These are phyloP conservation scores for Brachyopa scutellaris DNA, from an alignment of 2,888 invertebrate species.

Conservation along the genomic window DNA sequence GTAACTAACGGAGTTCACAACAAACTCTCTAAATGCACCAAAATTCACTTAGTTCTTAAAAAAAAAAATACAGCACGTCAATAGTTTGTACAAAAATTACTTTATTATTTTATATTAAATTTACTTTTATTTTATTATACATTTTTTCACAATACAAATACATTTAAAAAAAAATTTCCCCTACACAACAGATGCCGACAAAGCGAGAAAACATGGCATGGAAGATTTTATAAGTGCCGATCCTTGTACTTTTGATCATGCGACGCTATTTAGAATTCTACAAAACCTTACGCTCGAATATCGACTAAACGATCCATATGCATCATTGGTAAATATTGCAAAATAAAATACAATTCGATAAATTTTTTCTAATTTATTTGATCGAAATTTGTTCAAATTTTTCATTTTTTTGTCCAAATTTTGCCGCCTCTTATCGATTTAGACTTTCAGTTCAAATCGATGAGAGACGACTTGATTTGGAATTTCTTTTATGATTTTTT, in stretches of 20 bases:
- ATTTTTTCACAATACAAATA: conserved; percentile 37
- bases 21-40: too few relatives aligned
- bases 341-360: not conserved
- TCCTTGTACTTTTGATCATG: conserved; percentile 98
- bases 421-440: not conserved
- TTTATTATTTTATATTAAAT: too few relatives aligned
- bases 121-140: not conserved
- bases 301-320: conserved; percentile 98
- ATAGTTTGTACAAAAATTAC: too few relatives aligned
- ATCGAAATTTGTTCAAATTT: not conserved
- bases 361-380: not conserved
- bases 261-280: conserved; percentile 93
- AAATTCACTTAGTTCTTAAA: too few relatives aligned
- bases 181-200: conserved; percentile 80
- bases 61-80: too few relatives aligned
- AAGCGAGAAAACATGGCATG: conserved; percentile 99
- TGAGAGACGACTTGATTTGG: conserved; percentile 7
- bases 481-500: conserved; percentile 21
- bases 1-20: too few relatives aligned
- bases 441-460: not conserved
- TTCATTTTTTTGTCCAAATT: not conserved
- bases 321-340: conserved; percentile 90
- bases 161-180: conserved; percentile 47
- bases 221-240: conserved; percentile 99
- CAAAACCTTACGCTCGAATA: conserved; percentile 97